Base-by-base conservation (phyloP, 2,888 invertebrate species). In the Teleiodes luculella region DNA sequence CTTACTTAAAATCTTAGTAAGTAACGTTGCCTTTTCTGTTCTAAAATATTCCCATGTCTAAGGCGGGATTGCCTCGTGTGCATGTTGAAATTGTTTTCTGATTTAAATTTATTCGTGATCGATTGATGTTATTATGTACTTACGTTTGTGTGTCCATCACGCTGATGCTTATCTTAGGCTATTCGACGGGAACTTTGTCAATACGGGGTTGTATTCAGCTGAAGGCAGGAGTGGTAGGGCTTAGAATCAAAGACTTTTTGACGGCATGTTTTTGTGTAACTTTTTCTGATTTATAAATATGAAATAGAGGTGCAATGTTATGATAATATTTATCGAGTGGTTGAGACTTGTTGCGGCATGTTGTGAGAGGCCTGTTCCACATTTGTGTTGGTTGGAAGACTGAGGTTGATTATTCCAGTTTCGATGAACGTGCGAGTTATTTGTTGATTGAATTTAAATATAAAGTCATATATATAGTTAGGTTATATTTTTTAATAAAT, bases 401-500 rank as follows among this genome's bases (percentile, higher is more conserved):
- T 88, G 88, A 88, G 80, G 82, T 87, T 86, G 80, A 86, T 79
- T 83, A 88, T 89, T 89, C 88, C 88, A 87, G 83, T 86, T 84
- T 80, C 81, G 81, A 82, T 75, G 84, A 81, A 85, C 81, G 85
- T 81, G 85, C 83, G 82, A 85, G 86, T 87, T 87, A 86, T 84
- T 87, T 89, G 89, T 89, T 89, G 86, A 87, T 88, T 85, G 81
- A 85, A 85, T 83, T 84, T 86, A 85, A 88, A 86, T 86, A 87
- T 88, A 87, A 85, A 88, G 88, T 88, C 87, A 87, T 87, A 87
- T 87, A 87, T 86, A 86, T 88, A 89, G 88, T 86, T 88, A 89
- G 88, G 88, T 88, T 89, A 89, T 89, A 88, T 89, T 89, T 89
- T 89, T 88, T 88, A 88, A 88, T 88, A 89, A 88, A 87, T 87